Base-by-base conservation (phyloP, 1,140 invertebrate genomes). In the Drosophila littoralis region DNA sequence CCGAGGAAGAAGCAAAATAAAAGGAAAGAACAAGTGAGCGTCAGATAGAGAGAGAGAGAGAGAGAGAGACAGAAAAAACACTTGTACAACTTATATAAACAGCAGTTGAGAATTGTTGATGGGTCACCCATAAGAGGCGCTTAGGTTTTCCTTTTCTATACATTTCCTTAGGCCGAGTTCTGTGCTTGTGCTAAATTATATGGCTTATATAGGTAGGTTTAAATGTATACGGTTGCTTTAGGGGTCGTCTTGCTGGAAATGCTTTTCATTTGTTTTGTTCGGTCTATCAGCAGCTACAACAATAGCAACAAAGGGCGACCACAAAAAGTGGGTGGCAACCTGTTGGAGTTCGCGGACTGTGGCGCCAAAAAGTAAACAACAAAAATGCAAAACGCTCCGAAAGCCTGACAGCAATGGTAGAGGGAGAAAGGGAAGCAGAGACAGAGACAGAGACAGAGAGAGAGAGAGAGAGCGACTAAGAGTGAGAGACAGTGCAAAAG, bases 81-180 rank as follows among this genome's bases (percentile, higher is more conserved):
- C 83, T 84, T 88, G 80, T 88, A 69, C 72, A 88, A 83, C 80
- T 88, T 89, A 80, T 68, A 67, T 69, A 80, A 89, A 81, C 78
- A 77, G 68, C 74, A 73, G 66, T 82, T 79, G 75, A 68, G 66
- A 81, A 66, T 69, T 79, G 54, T 46, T 76, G 74, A 13, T 54
- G 57, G 17, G 51, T 13, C 46, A 15, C 42, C 66, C 60, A 45
- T 40, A 59, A 43, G 42, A 52, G 48, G 36, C 61, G 61, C 15
- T 70, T 71, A 66, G 63, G 63, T 78, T 70, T 63, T 48, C 15
- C 9, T 70, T 70, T 58, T 58, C 50, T 51, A 36, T 58, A 43
- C 32, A 50, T 57, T 63, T 58, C 22, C 22, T 57, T 70, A 54
- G 70, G 54, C 40, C 42, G 15, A 17, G 13, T 6, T 63, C 42